phyloP scores from a whole-genome alignment of 1,140 invertebrate genomes.

The Dinoponera quadriceps region DNA sequence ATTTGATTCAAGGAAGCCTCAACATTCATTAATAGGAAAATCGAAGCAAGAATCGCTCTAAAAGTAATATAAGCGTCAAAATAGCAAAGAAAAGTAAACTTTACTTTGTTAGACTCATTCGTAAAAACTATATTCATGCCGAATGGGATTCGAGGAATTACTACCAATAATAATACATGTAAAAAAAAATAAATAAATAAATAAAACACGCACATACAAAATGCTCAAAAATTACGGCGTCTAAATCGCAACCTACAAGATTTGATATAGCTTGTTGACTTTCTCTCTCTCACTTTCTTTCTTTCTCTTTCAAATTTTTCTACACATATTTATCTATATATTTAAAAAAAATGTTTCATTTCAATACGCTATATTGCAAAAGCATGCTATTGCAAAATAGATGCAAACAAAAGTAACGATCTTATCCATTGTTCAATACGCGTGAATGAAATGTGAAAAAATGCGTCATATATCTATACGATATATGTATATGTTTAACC shows the following conservation, averaged over 20 bases:
- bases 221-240: slow-evolving; percentile 69
- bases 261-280: slow-evolving; percentile 22
- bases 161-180: slow-evolving; percentile 2
- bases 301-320: too few relatives aligned
- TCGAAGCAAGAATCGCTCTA: slow-evolving; percentile 70
- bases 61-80: slow-evolving; percentile 62
- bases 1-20: slow-evolving; percentile 63
- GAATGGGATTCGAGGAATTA: slow-evolving; percentile 46
- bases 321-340: too few relatives aligned
- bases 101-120: slow-evolving; percentile 62
- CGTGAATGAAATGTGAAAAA: slow-evolving; percentile 2
- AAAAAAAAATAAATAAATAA: slow-evolving; percentile 25
- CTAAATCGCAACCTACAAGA: slow-evolving; percentile 44
- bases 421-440: slow-evolving; percentile 39
- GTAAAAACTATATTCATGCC: slow-evolving; percentile 65
- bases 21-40: slow-evolving; percentile 67
- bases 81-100: slow-evolving; percentile 68
- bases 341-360: slow-evolving; percentile 51
- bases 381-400: slow-evolving; percentile 77
- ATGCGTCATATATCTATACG: slow-evolving; percentile 5
- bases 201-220: slow-evolving; percentile 72
- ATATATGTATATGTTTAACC: slow-evolving; percentile 34
- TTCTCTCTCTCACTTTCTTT: background rate
- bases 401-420: slow-evolving; percentile 61
- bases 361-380: slow-evolving; percentile 65